phyloP scores from a whole-genome alignment of 1,140 invertebrate species.

The Medauroidea extradentata region DNA sequence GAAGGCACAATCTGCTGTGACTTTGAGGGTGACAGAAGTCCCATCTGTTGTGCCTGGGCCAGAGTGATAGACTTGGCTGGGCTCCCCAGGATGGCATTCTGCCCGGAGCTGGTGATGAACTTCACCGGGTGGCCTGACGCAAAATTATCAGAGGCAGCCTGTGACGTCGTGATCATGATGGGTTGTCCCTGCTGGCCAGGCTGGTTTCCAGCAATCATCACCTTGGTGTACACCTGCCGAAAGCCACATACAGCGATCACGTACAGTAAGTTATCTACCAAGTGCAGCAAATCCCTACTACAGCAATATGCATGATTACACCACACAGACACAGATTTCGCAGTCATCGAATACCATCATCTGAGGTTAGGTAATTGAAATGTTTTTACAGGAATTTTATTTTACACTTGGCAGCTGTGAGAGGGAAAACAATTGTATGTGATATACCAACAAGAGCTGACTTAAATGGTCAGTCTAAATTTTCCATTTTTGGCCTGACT shows the following conservation, averaged over 20 bases:
- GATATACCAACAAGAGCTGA: too few relatives aligned
- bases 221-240: constrained; percentile 51
- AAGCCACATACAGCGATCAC: constrained; percentile 5
- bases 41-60: constrained; percentile 64
- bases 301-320: too few relatives aligned
- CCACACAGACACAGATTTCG: too few relatives aligned
- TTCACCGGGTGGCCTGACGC: constrained; percentile 23
- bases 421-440: too few relatives aligned
- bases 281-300: too few relatives aligned
- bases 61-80: constrained; percentile 65
- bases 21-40: constrained; percentile 51
- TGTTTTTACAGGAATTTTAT: too few relatives aligned
- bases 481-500: too few relatives aligned
- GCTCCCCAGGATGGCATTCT: constrained; percentile 26
- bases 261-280: neutral
- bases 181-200: constrained; percentile 35
- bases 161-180: constrained; percentile 40
- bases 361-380: too few relatives aligned
- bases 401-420: too few relatives aligned
- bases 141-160: constrained; percentile 13
- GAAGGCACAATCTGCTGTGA: constrained; percentile 50
- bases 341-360: too few relatives aligned
- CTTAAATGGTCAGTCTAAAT: too few relatives aligned
- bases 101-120: constrained; percentile 21
- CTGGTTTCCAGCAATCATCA: constrained; percentile 53